Base-by-base conservation (phyloP, 1,140 invertebrate species). In the Homalodisca vitripennis region DNA sequence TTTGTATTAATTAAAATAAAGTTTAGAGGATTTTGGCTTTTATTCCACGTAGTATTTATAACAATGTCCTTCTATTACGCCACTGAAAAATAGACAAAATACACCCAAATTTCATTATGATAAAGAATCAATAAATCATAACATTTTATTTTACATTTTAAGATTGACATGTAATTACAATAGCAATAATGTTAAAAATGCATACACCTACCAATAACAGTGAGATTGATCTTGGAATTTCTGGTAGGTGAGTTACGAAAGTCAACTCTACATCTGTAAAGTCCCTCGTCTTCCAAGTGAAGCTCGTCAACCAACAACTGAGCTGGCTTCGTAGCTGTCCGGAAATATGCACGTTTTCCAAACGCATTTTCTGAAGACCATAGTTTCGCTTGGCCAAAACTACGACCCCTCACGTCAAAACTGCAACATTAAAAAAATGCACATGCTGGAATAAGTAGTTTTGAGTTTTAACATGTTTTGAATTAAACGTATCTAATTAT, bases 261-360 rank as follows among this genome's bases (percentile, higher is more conserved):
- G 79, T 95, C 93, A 3, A 95, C 92, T 53, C 93, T 82, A 80
- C 93, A 95, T 65, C 92, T 83, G 79, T 94, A 95, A 63, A 93
- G 84, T 0, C 92, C 92, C 51, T 90, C 91, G 79, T 95, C 92
- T 13, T 84, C 82, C 34, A 88, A 82, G 32, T 85, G 82, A 17
- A 94, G 85, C 74, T 87, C 85, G 74, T 91, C 89, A 30, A 94
- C 85, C 67, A 89, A 84, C 62, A 94, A 81, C 67, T 88, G 86
- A 0, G 90, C 89, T 0, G 89, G 89, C 22, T 84, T 82, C 22
- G 85, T 84, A 31, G 84, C 84, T 2, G 89, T 85, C 30, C 87
- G 84, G 80, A 94, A 93, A 78, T 85, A 88, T 20, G 92, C 91
- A 34, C 92, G 80, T 10, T 83, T 81, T 0, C 90, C 91, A 78